phyloP scores from a whole-genome alignment of 2,113 vertebrate species.

The Eudorcas thomsonii region DNA sequence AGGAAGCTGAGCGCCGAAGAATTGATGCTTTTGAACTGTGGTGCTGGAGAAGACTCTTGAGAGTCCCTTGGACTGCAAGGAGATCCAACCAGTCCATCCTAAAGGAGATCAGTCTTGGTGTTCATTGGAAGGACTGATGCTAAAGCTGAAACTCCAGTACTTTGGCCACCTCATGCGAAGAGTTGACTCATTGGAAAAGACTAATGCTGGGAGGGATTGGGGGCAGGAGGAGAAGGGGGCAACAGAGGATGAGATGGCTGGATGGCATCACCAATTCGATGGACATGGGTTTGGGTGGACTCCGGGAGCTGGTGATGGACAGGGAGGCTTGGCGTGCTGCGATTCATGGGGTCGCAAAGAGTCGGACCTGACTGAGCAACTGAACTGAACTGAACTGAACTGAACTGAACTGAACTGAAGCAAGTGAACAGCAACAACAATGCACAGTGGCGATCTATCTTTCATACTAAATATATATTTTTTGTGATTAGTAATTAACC shows the following conservation, averaged over 20 bases:
- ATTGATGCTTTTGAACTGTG: too few relatives aligned
- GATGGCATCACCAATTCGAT: neutral
- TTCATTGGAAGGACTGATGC: too few relatives aligned
- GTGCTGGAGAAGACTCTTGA: too few relatives aligned
- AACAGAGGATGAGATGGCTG: neutral
- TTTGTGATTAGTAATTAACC: neutral
- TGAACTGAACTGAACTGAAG: too few relatives aligned
- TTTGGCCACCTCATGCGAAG: neutral
- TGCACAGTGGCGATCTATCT: neutral
- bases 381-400: too few relatives aligned
- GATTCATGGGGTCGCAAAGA: fast-evolving
- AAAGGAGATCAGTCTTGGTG: too few relatives aligned
- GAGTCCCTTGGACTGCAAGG: too few relatives aligned
- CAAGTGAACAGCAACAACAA: neutral
- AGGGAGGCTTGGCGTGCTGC: neutral
- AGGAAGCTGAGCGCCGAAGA: too few relatives aligned
- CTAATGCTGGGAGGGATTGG: neutral
- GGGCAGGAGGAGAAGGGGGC: neutral
- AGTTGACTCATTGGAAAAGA: neutral
- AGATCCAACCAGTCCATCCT: too few relatives aligned
- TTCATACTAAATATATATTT: neutral
- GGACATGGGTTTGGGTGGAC: neutral
- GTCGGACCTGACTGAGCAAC: neutral
- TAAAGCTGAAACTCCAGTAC: neutral
- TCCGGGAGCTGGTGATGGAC: neutral